Evolutionary conservation across 2,797 vertebrate genomes (phyloP).

Genomic region (Todus mexicanus): DNA sequence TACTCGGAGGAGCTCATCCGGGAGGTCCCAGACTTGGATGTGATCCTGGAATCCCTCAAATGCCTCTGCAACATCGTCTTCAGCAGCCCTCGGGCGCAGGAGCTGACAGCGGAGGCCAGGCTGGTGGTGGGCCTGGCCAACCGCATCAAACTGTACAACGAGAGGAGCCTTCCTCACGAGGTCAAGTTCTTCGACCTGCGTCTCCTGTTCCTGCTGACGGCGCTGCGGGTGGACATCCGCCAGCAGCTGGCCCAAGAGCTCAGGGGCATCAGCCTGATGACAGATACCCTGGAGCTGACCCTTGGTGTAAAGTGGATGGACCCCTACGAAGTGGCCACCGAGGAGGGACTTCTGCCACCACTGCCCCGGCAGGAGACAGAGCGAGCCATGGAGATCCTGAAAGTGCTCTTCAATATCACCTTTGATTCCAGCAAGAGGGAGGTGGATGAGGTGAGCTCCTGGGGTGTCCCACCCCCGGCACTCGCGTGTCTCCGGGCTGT

Average conservation of each 20-base stretch:
- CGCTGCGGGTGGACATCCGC: slow-evolving; percentile 84
- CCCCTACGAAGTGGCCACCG: slow-evolving; percentile 74
- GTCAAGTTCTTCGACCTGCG: slow-evolving; percentile 90
- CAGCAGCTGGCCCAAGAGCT: slow-evolving; percentile 85
- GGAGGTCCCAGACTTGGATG: slow-evolving; percentile 81
- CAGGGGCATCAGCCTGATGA: slow-evolving; percentile 82
- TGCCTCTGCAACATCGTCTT: slow-evolving; percentile 91
- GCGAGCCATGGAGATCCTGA: slow-evolving; percentile 89
- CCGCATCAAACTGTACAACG: slow-evolving; percentile 81
- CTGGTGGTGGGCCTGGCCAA: slow-evolving; percentile 80
- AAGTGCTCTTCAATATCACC: slow-evolving; percentile 94
- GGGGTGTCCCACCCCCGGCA: accelerated
- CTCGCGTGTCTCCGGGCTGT: accelerated
- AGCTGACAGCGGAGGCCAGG: slow-evolving; percentile 76
- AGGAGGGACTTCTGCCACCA: slow-evolving; percentile 63
- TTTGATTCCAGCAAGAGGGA: slow-evolving; percentile 83
- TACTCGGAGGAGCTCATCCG: slow-evolving; percentile 44
- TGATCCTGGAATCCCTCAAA: slow-evolving; percentile 88
- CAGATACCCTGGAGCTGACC: slow-evolving; percentile 82
- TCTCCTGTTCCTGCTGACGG: slow-evolving; percentile 88
- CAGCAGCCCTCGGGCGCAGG: slow-evolving; percentile 83
- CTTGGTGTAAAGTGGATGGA: slow-evolving; percentile 80
- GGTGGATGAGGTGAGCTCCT: slow-evolving; percentile 82
- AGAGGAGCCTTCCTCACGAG: slow-evolving; percentile 80
- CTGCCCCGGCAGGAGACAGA: slow-evolving; percentile 84